Evolutionary conservation across 37 sponge, comb jelly and placozoan genomes (phyloP), one percentile per base, ranked within the genome.

Genomic region (Halichondria panicea): DNA sequence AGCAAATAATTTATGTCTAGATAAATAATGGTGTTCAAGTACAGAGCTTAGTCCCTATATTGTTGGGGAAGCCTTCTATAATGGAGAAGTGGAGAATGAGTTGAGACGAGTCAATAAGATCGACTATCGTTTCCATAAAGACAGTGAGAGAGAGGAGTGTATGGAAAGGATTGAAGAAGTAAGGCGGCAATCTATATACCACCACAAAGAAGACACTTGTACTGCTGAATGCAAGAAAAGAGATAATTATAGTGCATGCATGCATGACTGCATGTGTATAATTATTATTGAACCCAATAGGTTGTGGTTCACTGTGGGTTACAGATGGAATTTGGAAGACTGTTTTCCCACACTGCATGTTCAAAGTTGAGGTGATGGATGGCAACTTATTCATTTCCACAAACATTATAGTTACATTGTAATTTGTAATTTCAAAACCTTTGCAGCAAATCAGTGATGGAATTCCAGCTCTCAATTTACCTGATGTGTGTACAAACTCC

Each of bases 271-370:
- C n/a, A n/a, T n/a, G n/a, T 65, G 22, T 34, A 15, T 60, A 60
- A 28, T n/a, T n/a, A 60, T 60, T 60, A 28, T 60, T 35, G 4
- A 9, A 3, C 34, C 44, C 24, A 61, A 12, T 24, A 82, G 83
- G 83, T 32, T 83, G 83, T 83, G 83, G 83, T 27, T 55, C 48
- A 0, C 61, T 83, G 39, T 83, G 83, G 83, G 76, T 83, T 9
- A 83, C 83, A 27, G 76, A 83, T 75, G 83, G 83, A n/a, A 75
- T 74, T 9, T 83, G 83, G 83, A 75, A 74, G 43, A 43, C 59
- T 4, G 34, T 75, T 11, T 83, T 83, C 58, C 76, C 83, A 31
- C 83, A 83, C 59, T 83, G 83, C 48, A 74, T 83, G 76, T 83
- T 71, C 35, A 38, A 40, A 59, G 74, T 74, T 50, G 27, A 75